Evolutionary conservation across 2,797 vertebrate genomes (phyloP).

Genomic region (Toxotes lorentzi): DNA sequence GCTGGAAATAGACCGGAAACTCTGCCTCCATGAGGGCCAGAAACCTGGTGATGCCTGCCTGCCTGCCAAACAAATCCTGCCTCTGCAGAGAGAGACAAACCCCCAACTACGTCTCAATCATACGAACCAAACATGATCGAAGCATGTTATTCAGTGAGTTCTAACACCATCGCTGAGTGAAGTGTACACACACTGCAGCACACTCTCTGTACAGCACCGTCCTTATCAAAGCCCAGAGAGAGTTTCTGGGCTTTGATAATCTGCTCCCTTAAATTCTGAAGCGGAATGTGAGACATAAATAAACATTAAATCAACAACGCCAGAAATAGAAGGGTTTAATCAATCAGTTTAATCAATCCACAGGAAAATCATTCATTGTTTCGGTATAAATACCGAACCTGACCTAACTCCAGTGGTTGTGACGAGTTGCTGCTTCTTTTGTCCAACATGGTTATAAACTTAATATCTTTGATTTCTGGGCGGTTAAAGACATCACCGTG

Average conservation of each 20-base stretch:
- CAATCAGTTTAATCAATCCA: not conserved
- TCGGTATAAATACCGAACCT: not conserved
- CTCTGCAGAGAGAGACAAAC: conserved; percentile 34
- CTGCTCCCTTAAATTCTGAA: not conserved
- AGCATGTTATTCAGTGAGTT: conserved; percentile 60
- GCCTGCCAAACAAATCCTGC: conserved; percentile 61
- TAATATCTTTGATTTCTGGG: not conserved
- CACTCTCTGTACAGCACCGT: conserved; percentile 47
- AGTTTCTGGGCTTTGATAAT: conserved; percentile 26
- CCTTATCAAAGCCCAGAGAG: conserved; percentile 37
- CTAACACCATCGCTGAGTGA: conserved; percentile 39
- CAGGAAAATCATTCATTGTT: not conserved
- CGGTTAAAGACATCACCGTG: not conserved
- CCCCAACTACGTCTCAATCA: conserved; percentile 55
- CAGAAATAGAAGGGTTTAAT: too few relatives aligned
- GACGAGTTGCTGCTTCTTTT: not conserved
- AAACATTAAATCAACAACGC: not conserved
- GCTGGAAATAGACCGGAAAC: conserved; percentile 84
- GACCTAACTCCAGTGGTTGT: not conserved
- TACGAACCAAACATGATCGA: conserved; percentile 60
- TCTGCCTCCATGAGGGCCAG: conserved; percentile 65
- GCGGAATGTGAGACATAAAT: not conserved
- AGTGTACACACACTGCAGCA: conserved; percentile 41
- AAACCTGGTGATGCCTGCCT: conserved; percentile 68
- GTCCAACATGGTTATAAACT: not conserved